Base-by-base conservation (phyloP, 2,797 vertebrate genomes). In the Pogoniulus pusillus region DNA sequence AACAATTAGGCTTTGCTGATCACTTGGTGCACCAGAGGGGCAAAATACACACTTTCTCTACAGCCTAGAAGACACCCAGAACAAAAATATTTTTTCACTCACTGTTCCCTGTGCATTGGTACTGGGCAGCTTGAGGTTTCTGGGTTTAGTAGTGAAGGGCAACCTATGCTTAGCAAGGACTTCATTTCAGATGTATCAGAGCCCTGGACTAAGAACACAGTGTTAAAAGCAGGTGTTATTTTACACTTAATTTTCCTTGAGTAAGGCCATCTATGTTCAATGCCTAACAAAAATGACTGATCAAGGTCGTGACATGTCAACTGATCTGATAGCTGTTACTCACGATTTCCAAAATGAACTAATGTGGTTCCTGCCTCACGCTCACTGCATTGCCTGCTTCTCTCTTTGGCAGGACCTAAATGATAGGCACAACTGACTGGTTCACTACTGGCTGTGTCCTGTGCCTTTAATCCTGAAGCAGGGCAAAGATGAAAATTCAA, bases 1-100 rank as follows among this genome's bases (percentile, higher is more conserved):
- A 95, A 94, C 77, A 91, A 58, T 94, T 95, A 95, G 91, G 72
- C 54, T 85, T 76, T 91, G 53, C 70, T 64, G 89, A 90, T 71
- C 64, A 68, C 53, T 79, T 53, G 60, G 57, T 62, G 72, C 51
- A 80, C 37, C 51, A 62, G 37, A 76, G 49, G 80, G 75, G 66
- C 68, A 84, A 87, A 92, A 82, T 18, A 37, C 6, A n/a, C 37
- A 14, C 54, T 82, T 80, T 85, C 73, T 64, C n/a, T 53, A 12
- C 18, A 51, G 58, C 41, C 54, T 55, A 76, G 62, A 65, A 82
- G 58, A 82, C 53, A 80, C 15, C 1, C 39, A 66, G 49, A 95
- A 72, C 45, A 82, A 91, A 79, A 68, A 4, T 53, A 19, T 35
- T 58, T 83, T 65, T 77, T 24, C n/a, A 12, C 30, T 80, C 9